Percentiles rank a stretch among this genome's conserved stretches.
Evolutionary conservation across 1,140 invertebrate species (phyloP).

Genomic region (Ladona fulva): DNA sequence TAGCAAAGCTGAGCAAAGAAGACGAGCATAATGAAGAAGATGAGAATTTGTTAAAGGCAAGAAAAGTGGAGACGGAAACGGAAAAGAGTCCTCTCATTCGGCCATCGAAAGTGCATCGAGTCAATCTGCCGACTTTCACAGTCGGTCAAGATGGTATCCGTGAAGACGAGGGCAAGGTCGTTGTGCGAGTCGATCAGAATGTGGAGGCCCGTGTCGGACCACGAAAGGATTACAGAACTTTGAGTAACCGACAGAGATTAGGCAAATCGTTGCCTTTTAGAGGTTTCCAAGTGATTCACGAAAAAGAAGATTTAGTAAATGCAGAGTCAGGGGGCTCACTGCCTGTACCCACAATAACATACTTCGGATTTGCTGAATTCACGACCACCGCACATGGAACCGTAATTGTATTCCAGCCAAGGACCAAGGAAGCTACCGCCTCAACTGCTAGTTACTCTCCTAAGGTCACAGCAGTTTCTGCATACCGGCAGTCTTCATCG

Average conservation of each 20-base stretch:
- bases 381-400: constrained; percentile 84
- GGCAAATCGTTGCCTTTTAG: constrained; percentile 13
- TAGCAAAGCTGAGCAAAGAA: not conserved
- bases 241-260: not conserved
- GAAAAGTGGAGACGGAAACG: constrained; percentile 12
- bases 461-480: not conserved
- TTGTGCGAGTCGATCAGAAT: constrained; percentile 13
- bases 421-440: not conserved
- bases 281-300: constrained; percentile 16
- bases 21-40: constrained; percentile 22
- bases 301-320: constrained; percentile 15
- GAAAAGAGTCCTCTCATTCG: constrained; percentile 34
- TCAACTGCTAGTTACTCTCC: not conserved
- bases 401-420: constrained; percentile 77
- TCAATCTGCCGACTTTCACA: constrained; percentile 69
- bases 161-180: not conserved
- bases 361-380: constrained; percentile 86
- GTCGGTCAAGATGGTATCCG: constrained; percentile 53
- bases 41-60: constrained; percentile 25
- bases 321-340: constrained; percentile 12
- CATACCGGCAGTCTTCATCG: not conserved
- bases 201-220: constrained; percentile 9
- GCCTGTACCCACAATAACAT: constrained; percentile 55
- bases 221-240: not conserved
- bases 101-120: constrained; percentile 49